Base-by-base conservation (phyloP, 2,113 vertebrate genomes). In the Pristiophorus japonicus region DNA sequence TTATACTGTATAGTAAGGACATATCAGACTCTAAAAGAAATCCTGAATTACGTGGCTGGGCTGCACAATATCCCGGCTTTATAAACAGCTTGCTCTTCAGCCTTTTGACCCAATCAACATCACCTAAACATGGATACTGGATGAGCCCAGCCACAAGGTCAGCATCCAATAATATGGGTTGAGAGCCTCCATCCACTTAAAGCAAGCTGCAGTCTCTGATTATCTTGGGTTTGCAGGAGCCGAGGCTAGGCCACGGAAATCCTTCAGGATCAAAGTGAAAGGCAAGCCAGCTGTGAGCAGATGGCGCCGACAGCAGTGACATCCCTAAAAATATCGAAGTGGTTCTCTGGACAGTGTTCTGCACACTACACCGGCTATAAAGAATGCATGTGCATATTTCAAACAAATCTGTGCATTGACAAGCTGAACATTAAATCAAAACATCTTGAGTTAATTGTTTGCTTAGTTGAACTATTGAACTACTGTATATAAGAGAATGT, bases 221-320 rank as follows among this genome's bases (percentile, higher is more conserved):
- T 94, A 65, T 30, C 12, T 47, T 20, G 42, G 42, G 45, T 70
- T 51, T 70, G 27, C 65, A n/a, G n/a, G n/a, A n/a, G n/a, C n/a
- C n/a, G n/a, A n/a, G 62, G 65, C 10, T 16, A 4, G 27, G 42
- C 42, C 65, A 47, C 42, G 3, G 22, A 70, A 73, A 70, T 51
- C 42, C 93, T 73, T 73, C 93, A 94, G 93, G 65, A 94, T 94
- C 65, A 94, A 70, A 34, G 66, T 27, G 42, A 51, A 73, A 73
- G 65, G 12, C 88, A 94, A 70, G 12, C 65, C 93, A 94, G 65
- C 93, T 94, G 93, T 34, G 65, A 70, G 34, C 93, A 94, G 93
- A 70, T 94, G 93, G 93, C 73, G 66, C 30, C 1, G 38, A 16
- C 66, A 94, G 66, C 65, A 47, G 66, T 30, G 93, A 51, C 22